phyloP scores from a whole-genome alignment of 2,113 vertebrate genomes.

The Cyprinodon brontotheroides region DNA sequence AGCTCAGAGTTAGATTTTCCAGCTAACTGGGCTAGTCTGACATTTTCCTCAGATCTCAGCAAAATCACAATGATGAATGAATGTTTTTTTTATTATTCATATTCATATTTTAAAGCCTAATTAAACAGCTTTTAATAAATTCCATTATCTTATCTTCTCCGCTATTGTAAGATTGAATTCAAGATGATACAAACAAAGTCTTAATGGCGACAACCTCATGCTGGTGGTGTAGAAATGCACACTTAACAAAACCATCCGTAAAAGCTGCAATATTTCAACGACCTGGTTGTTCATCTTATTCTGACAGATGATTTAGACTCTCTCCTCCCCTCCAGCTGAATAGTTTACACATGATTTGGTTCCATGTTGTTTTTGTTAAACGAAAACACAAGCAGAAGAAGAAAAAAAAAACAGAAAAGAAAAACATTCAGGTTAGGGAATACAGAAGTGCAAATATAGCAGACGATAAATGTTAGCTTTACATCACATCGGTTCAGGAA shows the following conservation, averaged over 20 bases:
- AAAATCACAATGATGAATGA: background rate
- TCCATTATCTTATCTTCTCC: background rate
- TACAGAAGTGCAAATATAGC: background rate
- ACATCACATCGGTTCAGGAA: conserved; percentile 1
- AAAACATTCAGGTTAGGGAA: background rate
- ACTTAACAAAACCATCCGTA: background rate
- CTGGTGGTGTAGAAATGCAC: background rate
- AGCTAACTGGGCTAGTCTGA: background rate
- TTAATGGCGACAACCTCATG: background rate
- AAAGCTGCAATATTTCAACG: background rate
- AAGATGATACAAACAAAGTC: background rate
- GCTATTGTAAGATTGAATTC: background rate
- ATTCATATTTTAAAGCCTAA: background rate
- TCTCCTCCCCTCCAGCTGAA: background rate
- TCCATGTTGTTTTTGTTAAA: conserved; percentile 12
- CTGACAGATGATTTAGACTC: background rate
- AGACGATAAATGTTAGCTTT: conserved; percentile 10
- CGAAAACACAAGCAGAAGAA: background rate
- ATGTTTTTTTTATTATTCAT: too few relatives aligned
- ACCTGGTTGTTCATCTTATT: background rate
- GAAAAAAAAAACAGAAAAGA: background rate
- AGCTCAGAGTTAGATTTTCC: background rate
- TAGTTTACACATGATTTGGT: conserved; percentile 8
- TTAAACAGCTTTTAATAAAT: background rate
- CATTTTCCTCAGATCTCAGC: background rate